Conservation (phyloP, 2,113 vertebrate species). For the Beaufortia kweichowensis region DNA sequence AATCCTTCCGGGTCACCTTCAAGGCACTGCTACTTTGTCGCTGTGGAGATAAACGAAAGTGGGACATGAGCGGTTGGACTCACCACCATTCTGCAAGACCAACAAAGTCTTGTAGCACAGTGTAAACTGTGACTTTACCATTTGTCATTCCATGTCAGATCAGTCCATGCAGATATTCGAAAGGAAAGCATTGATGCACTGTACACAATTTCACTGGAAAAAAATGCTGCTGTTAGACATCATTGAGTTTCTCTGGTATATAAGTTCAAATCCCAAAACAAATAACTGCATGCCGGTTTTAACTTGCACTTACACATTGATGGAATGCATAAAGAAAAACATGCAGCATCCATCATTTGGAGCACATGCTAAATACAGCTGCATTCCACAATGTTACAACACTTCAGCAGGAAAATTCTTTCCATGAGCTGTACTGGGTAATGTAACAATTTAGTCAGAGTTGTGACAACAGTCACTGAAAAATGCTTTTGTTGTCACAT, state of each 20-base stretch:
- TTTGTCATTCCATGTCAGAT: neutral
- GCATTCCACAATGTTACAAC: slow-evolving; percentile 8
- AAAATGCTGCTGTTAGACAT: too few species aligned
- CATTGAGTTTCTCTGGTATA: too few species aligned
- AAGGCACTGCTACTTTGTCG: slow-evolving; percentile 76
- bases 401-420: slow-evolving; percentile 18
- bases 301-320: slow-evolving; percentile 27
- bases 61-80: slow-evolving; percentile 64
- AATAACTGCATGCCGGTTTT: neutral
- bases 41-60: slow-evolving; percentile 63
- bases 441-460: neutral
- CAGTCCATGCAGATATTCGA: too few species aligned
- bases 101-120: slow-evolving; percentile 43
- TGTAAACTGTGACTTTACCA: slow-evolving; percentile 29
- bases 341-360: neutral
- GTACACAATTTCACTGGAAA: neutral
- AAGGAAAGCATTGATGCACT: neutral
- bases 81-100: slow-evolving; percentile 45
- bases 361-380: slow-evolving; percentile 27
- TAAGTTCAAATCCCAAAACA: neutral
- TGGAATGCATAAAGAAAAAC: slow-evolving; percentile 24
- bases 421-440: slow-evolving; percentile 3
- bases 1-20: slow-evolving; percentile 79
- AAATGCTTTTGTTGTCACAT: neutral
- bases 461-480: neutral